phyloP scores from a whole-genome alignment of 37 sponge, comb jelly and placozoan species.

The Ephydatia muelleri region DNA sequence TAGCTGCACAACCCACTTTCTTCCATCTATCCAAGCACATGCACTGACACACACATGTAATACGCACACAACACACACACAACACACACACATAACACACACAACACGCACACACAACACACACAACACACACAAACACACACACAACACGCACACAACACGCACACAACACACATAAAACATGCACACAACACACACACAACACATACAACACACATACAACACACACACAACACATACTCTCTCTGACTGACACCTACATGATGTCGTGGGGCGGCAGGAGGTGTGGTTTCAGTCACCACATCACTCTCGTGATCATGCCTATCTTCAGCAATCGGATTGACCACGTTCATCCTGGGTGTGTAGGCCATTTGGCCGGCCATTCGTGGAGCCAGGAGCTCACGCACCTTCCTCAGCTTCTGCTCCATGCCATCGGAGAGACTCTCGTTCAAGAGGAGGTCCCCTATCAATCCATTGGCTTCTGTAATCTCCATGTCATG shows the following conservation, averaged over 20 bases:
- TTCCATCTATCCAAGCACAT: no score
- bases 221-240: constrained; percentile 8
- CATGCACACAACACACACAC: background rate
- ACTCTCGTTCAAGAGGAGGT: constrained; percentile 42
- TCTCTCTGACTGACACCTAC: constrained; percentile 8
- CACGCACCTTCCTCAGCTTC: constrained; percentile 33
- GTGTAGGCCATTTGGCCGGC: background rate
- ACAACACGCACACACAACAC: background rate
- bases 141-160: constrained; percentile 7
- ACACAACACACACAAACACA: background rate
- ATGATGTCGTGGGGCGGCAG: background rate
- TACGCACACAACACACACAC: background rate
- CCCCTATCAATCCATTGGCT: constrained; percentile 61
- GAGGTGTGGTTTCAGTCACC: background rate
- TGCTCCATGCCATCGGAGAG: constrained; percentile 18
- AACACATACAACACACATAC: background rate
- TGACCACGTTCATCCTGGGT: constrained; percentile 16
- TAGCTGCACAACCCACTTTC: no score
- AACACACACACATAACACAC: constrained; percentile 4
- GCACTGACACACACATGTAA: no score
- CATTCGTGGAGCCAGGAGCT: constrained; percentile 53
- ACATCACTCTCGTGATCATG: constrained; percentile 42
- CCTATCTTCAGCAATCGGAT: constrained; percentile 16
- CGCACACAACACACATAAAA: background rate
- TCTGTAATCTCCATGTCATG: constrained; percentile 41